Percentiles rank a stretch among this genome's conserved stretches.
Conservation (phyloP, 2,113 vertebrate genomes). For the Callaeas wilsoni region DNA sequence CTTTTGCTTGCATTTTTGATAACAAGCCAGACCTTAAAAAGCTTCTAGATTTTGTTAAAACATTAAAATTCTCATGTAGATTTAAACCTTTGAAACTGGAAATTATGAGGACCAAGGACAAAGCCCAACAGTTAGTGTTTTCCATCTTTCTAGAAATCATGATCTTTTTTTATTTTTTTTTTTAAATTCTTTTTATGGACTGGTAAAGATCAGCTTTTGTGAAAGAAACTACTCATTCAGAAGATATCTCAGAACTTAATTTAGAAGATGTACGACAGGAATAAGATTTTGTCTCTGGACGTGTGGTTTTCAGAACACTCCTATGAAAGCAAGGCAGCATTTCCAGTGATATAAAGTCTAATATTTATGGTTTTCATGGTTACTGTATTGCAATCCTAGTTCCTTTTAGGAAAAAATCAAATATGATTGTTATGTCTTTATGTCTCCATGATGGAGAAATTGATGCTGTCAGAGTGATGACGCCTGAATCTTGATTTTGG, state of each 20-base stretch:
- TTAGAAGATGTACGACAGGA: neutral
- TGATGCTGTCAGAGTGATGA: neutral
- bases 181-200: neutral
- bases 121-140: neutral
- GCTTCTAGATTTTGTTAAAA: neutral
- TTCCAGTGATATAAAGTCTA: conserved; percentile 48
- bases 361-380: conserved; percentile 54
- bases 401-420: conserved; percentile 49
- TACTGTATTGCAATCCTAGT: conserved; percentile 40
- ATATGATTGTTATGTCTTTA: conserved; percentile 31
- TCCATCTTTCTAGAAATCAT: neutral
- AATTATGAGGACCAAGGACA: neutral
- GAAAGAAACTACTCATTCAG: neutral
- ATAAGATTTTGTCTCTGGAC: neutral
- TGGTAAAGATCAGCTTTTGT: neutral
- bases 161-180: neutral
- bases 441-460: neutral
- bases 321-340: neutral
- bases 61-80: neutral
- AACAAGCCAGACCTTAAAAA: neutral
- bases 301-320: neutral
- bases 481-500: neutral
- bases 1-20: neutral
- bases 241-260: neutral
- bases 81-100: neutral